Base-by-base conservation (phyloP, 1,140 invertebrate genomes). In the Ptiloglossa arizonensis region DNA sequence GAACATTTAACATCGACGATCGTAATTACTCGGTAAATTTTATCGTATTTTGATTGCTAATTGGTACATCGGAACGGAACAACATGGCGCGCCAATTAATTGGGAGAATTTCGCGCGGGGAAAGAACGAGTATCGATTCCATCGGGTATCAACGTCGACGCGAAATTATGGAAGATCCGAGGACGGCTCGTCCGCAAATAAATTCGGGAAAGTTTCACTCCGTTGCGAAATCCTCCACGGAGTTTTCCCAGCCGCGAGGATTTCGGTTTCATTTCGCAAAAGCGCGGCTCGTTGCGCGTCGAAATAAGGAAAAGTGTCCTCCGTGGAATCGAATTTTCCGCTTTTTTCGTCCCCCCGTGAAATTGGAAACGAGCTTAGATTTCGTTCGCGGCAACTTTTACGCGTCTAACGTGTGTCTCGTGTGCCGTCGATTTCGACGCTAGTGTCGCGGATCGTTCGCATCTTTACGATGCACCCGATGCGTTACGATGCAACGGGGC, bases 131-230 rank as follows among this genome's bases (percentile, higher is more conserved):
- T 52, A 69, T 76, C 57, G 74, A 77, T 77, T 24, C 52, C 22
- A 24, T 44, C 59, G 11, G 32, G 41, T 56, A 46, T 75, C 29
- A 8, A 32, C 17, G 72, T 50, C 24, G 27, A 9, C 32, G 56
- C 35, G 46, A 77, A 77, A 62, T 77, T 60, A 48, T 70, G 56
- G 56, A 77, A 46, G 29, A 46, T 32, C 46, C n/a, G 5, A 60
- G 46, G 35, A 35, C 9, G 9, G 5, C 35, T 35, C 62, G 11
- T 38, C 41, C 17, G 41, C 64, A 68, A 75, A 75, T 64, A 77
- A 62, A 77, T 70, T 77, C 66, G 32, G 32, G 11, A 77, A 76
- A 77, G 22, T 77, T 62, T 70, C 11, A 35, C 41, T 15, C 29
- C 3, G 29, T 5, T 22, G 22, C 5, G 24, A 2, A 60, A 69